Base-by-base conservation (phyloP, 2,888 invertebrate species). In the Biston betularia region DNA sequence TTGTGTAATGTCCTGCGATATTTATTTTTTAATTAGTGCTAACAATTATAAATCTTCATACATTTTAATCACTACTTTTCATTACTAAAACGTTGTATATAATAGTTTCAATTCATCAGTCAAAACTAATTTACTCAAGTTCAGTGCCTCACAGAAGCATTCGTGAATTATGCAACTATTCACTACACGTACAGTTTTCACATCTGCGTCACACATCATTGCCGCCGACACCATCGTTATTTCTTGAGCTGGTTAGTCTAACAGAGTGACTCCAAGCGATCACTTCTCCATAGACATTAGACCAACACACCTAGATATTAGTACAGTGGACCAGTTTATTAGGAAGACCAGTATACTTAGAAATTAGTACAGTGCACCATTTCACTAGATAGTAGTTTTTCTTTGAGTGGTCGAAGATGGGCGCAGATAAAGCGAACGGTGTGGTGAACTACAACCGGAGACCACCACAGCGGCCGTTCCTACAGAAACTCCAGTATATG, bases 381-480 rank as follows among this genome's bases (percentile, higher is more conserved):
- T 15, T 15, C 7, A 50, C 35, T 15, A 15, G 9, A 33, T 10
- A 54, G 38, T 53, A 40, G 54, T 24, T 33, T 8, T 38, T 44
- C 8, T 44, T 42, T 33, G 42, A 54, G 70, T 69, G 73, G 68
- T 57, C 48, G 79, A 84, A 64, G 84, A 92, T 93, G 93, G 92
- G 92, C 69, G 92, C 89, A 70, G 90, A 92, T 76, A 89, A 88
- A 77, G 80, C 84, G 12, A 93, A 93, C 74, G 93, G 93, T 1
- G 88, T 88, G 69, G 83, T 85, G 48, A 88, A 86, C 81, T 92
- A 90, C 83, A 78, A 79, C 84, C 82, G 93, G 3, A 76, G 92
- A 14, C 93, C 92, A 1, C 89, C 89, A 0, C 81, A 91, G 64
- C 73, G 92, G 6, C 92, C 93, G 7, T 84, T 89, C 69, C 77